Base-by-base conservation (phyloP, 1,140 invertebrate species). In the Leptonema lineaticorne region DNA sequence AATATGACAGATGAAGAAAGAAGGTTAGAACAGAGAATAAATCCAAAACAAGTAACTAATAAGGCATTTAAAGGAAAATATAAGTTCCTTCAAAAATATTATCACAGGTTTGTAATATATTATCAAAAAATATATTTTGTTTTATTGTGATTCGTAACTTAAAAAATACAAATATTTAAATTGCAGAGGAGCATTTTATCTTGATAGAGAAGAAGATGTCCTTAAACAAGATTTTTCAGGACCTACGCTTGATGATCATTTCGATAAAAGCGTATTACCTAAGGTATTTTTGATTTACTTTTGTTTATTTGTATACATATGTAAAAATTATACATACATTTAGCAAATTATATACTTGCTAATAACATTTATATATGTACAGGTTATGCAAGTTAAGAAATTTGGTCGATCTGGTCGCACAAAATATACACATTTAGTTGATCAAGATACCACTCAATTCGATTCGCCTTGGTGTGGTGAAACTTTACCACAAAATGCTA, bases 341-440 rank as follows among this genome's bases (percentile, higher is more conserved):
- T 37, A 37, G 9, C 37, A 41, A 41, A 16, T 41, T 41, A 9
- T 14, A 11, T 41, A 14, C 9, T 9, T 46, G 2, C 46, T 45
- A 29, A 58, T 27, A 45, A 22, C 16, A n/a, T 18, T 59, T 59
- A 16, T 45, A 16, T 4, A 28, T 41, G 14, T 28, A 14, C 70
- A 82, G 81, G 97, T 99, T 68, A 99, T 99, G 97, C 97, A 99
- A 86, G 97, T 99, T 0, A 99, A 99, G 81, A 99, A 99, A 83
- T 99, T 99, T 83, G 98, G 98, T 16, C 88, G 97, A 14, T 98
- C 97, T 68, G 97, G 97, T 20, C 87, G 97, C 59, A 99, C 98
- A 0, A 99, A 99, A 78, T 99, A 99, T 79, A 99, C 97, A 3
- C 98, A 99, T 83, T 85, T 99, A 75, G 96, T 99, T 0, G 97